These are phyloP conservation scores for Hippopotamus amphibius DNA, from an alignment of 2,113 vertebrate genomes.

Conservation along the genomic window DNA sequence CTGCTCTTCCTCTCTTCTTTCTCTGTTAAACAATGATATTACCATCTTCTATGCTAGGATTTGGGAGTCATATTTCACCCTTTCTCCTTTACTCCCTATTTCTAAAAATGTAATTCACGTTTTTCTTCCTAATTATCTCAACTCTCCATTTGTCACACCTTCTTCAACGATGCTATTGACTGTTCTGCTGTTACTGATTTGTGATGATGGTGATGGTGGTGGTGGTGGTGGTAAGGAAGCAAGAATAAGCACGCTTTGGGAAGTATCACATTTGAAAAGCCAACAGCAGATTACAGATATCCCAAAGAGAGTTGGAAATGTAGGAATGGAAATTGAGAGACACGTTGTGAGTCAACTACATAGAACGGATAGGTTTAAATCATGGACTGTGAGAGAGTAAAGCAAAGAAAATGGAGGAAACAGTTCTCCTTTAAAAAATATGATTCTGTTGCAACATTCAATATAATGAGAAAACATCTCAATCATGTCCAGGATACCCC, in stretches of 20 bases:
- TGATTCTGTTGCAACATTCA: background rate
- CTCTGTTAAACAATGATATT: background rate
- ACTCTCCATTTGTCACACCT: background rate
- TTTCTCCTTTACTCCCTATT: background rate
- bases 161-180: background rate
- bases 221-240: background rate
- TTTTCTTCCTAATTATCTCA: background rate
- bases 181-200: background rate
- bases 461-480: background rate
- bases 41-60: background rate
- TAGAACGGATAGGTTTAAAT: background rate
- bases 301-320: background rate
- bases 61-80: background rate
- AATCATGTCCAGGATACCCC: background rate
- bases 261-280: background rate
- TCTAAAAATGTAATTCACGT: background rate
- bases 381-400: background rate
- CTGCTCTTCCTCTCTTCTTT: background rate
- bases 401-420: background rate
- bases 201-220: background rate
- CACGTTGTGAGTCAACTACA: background rate
- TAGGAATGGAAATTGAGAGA: background rate
- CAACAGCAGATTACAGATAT: background rate
- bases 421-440: background rate
- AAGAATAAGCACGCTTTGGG: background rate